Base-by-base conservation (phyloP, 2,888 invertebrate genomes). In the Phengaris alcon region DNA sequence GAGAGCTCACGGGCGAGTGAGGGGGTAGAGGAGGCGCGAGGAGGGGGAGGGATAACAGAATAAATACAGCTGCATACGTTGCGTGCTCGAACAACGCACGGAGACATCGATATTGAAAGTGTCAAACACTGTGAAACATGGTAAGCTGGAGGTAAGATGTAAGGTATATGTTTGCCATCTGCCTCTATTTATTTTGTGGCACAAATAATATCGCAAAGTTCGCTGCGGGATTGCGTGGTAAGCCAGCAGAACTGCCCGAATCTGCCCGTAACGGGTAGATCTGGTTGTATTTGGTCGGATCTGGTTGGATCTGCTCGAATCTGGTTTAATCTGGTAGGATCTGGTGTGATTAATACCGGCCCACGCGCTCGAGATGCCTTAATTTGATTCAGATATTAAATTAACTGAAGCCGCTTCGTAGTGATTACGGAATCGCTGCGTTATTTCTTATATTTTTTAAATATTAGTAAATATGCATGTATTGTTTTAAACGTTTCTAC, bases 311-410 rank as follows among this genome's bases (percentile, higher is more conserved):
- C 22, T 64, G 64, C 6, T 64, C 64, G 12, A 13, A 64, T 64
- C 35, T 64, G 64, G 12, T 10, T 64, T 3, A 35, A 64, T 64
- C 44, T 64, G 64, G 64, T 12, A 5, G 64, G 44, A 64, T 64
- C 35, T 64, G 35, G 64, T 12, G 64, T 64, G 64, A 64, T 44
- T 64, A 64, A 64, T 64, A 13, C 64, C 35, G 64, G 6, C 35
- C 64, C 64, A 12, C 5, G 35, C 64, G 44, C 64, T 35, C 12
- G 64, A 64, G 64, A 64, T 6, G 64, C 35, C 44, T 64, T 64
- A 44, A 64, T 64, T 64, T 64, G 35, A 64, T 64, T 35, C 6
- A 44, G 64, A 64, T 64, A 64, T 64, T 64, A 44, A 64, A 64
- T 64, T 64, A 44, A 44, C 35, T 12, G 6, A 64, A 0, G 6